These are phyloP conservation scores for Lucifuga dentata DNA, from an alignment of 2,113 vertebrate genomes.

Conservation along the genomic window DNA sequence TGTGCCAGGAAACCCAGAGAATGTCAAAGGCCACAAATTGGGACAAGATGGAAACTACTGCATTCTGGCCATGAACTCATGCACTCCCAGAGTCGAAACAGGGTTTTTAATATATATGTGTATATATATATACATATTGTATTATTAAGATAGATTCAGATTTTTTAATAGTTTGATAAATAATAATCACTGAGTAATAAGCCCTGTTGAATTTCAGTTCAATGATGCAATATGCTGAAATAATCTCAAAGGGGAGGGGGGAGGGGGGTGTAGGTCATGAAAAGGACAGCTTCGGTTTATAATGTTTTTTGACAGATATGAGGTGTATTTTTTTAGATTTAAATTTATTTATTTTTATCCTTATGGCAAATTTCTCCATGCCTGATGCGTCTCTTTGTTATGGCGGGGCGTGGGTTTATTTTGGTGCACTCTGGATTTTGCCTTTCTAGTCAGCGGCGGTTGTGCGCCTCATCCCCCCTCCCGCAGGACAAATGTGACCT, in stretches of 20 bases:
- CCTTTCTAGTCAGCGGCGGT: constrained; percentile 44
- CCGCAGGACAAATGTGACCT: constrained; percentile 78
- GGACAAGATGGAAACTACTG: constrained; percentile 39
- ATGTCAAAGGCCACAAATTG: constrained; percentile 52
- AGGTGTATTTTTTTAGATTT: too few relatives aligned
- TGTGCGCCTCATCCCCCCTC: constrained; percentile 32
- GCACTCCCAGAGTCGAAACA: background rate
- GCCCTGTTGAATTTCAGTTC: background rate
- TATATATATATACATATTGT: too few relatives aligned
- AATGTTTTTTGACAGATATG: too few relatives aligned
- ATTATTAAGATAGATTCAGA: too few relatives aligned
- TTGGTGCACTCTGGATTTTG: constrained; percentile 53
- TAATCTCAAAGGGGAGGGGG: too few relatives aligned
- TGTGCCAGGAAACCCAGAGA: constrained; percentile 63
- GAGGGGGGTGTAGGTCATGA: too few relatives aligned
- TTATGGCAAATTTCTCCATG: constrained; percentile 33
- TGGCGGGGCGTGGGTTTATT: constrained; percentile 60
- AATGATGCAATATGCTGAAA: constrained; percentile 25
- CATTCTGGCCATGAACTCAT: constrained; percentile 5
- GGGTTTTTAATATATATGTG: too few relatives aligned
- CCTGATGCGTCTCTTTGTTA: constrained; percentile 59
- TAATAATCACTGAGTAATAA: background rate
- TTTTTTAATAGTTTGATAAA: too few relatives aligned
- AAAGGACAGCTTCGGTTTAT: too few relatives aligned
- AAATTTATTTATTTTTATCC: too few relatives aligned